A percentile compares a stretch with the other conserved stretches of the same genome.
Conservation (phyloP, 2,888 invertebrate species). For the Oligia strigilis region DNA sequence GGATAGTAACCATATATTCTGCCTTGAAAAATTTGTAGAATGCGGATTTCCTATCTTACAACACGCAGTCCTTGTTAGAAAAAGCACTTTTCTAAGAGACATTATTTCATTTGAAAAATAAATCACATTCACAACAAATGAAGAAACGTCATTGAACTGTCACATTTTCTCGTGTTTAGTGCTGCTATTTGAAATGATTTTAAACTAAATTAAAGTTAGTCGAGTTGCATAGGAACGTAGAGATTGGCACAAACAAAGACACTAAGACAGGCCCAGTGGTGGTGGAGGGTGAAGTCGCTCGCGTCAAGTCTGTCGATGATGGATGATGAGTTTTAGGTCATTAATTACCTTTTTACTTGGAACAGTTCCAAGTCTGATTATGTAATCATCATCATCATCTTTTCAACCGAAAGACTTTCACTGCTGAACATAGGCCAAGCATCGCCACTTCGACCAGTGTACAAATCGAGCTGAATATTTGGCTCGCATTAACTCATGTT, state of each 20-base stretch:
- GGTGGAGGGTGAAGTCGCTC: not conserved
- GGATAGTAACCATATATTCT: slow-evolving; percentile 79
- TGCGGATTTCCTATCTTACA: slow-evolving; percentile 79
- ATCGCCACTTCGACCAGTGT: not conserved
- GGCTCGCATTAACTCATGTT: not conserved
- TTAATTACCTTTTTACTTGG: not conserved
- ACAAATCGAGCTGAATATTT: not conserved
- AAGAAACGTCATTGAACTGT: slow-evolving; percentile 69
- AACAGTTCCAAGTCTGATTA: not conserved
- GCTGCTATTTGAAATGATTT: not conserved
- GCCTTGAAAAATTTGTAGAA: slow-evolving; percentile 76
- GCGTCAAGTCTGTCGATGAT: not conserved
- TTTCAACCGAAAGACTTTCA: not conserved
- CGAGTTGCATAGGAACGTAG: not conserved
- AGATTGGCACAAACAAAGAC: not conserved
- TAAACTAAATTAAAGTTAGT: not conserved
- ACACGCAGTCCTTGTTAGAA: slow-evolving; percentile 80
- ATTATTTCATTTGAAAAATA: slow-evolving; percentile 76
- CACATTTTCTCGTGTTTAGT: not conserved
- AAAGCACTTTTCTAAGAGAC: slow-evolving; percentile 85
- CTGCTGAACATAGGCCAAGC: not conserved
- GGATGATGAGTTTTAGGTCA: not conserved
- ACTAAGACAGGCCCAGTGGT: too few species aligned
- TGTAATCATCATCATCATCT: not conserved
- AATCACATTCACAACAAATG: slow-evolving; percentile 77